These are phyloP conservation scores for Halictus ligatus DNA, from an alignment of 2,888 invertebrate genomes.

Conservation along the genomic window DNA sequence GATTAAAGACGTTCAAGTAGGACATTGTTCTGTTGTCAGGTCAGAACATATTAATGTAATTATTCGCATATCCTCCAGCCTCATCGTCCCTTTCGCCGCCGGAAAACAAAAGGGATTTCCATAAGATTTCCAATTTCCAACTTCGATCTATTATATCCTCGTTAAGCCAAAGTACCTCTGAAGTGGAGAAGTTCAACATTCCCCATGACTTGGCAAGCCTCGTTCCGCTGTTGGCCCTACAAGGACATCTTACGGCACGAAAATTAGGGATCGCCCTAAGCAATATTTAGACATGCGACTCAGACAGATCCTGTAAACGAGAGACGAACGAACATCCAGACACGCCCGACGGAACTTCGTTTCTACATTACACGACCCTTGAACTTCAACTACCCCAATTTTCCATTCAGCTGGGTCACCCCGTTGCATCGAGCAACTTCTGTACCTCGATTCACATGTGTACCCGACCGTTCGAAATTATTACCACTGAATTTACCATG, in stretches of 20 bases:
- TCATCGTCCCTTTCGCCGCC: background rate
- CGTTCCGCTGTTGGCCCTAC: background rate
- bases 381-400: conserved; percentile 11
- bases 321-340: conserved; percentile 7
- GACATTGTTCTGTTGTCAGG: background rate
- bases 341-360: background rate
- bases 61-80: background rate
- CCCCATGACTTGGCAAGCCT: background rate
- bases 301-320: background rate
- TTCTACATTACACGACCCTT: background rate
- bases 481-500: background rate
- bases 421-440: background rate
- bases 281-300: background rate
- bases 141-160: background rate
- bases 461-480: conserved; percentile 1
- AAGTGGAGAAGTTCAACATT: background rate
- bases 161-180: conserved; percentile 1
- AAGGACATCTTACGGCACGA: background rate
- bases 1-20: no score
- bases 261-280: background rate
- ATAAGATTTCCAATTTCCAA: conserved; percentile 2
- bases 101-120: background rate
- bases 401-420: background rate
- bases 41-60: background rate
- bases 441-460: background rate